These are phyloP conservation scores for Eremophila alpestris DNA, from an alignment of 2,797 vertebrate genomes.

Conservation along the genomic window DNA sequence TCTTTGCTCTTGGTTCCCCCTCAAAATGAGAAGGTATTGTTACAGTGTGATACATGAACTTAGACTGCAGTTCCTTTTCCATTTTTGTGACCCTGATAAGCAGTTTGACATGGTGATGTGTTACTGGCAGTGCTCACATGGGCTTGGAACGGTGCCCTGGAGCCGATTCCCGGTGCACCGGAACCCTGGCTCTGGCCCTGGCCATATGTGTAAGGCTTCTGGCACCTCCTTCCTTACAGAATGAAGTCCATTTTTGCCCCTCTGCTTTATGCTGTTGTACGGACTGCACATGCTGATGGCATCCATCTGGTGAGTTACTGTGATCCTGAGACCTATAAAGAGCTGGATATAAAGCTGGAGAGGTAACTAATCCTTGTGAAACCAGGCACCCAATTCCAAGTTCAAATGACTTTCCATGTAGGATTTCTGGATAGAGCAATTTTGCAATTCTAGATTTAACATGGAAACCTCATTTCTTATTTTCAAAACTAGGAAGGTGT, in stretches of 20 bases:
- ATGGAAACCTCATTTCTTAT: background rate
- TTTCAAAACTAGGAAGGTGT: background rate
- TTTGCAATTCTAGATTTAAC: background rate
- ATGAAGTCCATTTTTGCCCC: background rate
- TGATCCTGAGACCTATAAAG: background rate
- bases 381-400: background rate
- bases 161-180: rapidly evolving
- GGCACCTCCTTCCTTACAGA: background rate
- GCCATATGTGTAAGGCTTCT: background rate
- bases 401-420: background rate
- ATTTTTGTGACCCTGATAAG: background rate
- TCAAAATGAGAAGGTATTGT: background rate
- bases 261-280: background rate
- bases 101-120: background rate
- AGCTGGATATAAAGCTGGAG: background rate
- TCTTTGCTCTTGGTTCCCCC: background rate
- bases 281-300: background rate
- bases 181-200: background rate
- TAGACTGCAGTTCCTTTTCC: background rate
- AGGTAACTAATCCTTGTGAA: background rate
- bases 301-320: constrained; percentile 4
- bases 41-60: rapidly evolving
- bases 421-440: background rate
- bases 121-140: background rate
- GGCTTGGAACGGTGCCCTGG: background rate